phyloP scores from a whole-genome alignment of 2,797 vertebrate species.

The Sphenodon punctatus region DNA sequence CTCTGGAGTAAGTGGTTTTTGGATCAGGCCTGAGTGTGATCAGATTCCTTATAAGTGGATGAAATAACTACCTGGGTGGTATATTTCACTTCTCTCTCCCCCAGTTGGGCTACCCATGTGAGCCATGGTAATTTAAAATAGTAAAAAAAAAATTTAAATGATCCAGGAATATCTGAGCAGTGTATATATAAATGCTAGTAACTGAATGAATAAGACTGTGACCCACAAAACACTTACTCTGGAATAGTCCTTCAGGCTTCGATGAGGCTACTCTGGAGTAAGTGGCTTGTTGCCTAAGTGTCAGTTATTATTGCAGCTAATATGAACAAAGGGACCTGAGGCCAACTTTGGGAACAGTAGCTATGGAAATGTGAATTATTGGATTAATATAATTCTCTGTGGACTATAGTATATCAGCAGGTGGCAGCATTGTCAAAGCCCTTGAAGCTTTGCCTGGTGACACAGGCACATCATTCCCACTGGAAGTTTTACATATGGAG shows the following conservation, averaged over 20 bases:
- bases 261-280: too few relatives aligned
- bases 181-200: neutral
- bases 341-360: rapidly evolving
- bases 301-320: neutral
- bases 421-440: conserved; percentile 90
- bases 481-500: conserved; percentile 70
- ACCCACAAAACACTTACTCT: too few relatives aligned
- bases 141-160: rapidly evolving
- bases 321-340: rapidly evolving
- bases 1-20: too few relatives aligned
- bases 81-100: neutral
- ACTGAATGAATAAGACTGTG: rapidly evolving
- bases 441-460: conserved; percentile 47
- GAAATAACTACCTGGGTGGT: rapidly evolving
- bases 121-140: rapidly evolving
- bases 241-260: too few relatives aligned
- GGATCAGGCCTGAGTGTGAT: neutral
- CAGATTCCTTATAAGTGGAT: neutral
- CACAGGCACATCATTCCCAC: conserved; percentile 60
- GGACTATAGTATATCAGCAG: conserved; percentile 75
- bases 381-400: rapidly evolving
- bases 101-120: rapidly evolving
- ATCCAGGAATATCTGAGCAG: neutral
- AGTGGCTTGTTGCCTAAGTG: too few relatives aligned
- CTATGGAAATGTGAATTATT: rapidly evolving